Evolutionary conservation across 2,113 vertebrate species (phyloP), one percentile per base, ranked within the genome.

Genomic region (Esox niger): DNA sequence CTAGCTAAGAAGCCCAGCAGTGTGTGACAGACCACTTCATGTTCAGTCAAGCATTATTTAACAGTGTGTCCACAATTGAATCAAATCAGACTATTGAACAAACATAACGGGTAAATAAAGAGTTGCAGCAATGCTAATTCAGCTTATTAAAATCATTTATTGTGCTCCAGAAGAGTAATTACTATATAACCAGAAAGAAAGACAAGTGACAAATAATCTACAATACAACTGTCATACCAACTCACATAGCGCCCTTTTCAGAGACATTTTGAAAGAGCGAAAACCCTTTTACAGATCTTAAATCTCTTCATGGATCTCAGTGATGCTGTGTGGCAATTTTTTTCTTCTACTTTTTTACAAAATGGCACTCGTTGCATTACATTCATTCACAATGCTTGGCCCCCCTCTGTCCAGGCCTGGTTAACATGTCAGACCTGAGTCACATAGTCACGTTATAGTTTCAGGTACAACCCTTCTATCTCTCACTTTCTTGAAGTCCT

Each of bases 81-180:
- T 43, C 15, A 43, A 43, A 43, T 43, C 38, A 43, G 38, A 10
- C 38, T 38, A 5, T n/a, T 43, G 7, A 46, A 58, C 29, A 31
- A 7, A 49, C 29, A 65, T 77, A 8, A 33, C 21, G 23, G 29
- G 29, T 17, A 38, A 83, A 81, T 68, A 74, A 80, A 79, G 72
- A 89, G 71, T 67, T 73, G 66, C 66, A 61, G 55, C 5, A 79
- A 65, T 70, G 30, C 38, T 62, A 66, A 60, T 76, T 88, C 79
- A 84, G 86, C 88, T 90, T 91, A 90, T 90, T 92, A 90, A 92
- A 91, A 92, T 90, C 79, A 90, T 91, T 90, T 92, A 91, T 92
- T 92, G 90, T 92, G 90, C 91, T 91, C 91, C 88, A 89, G 88
- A 91, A 91, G 90, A 90, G 86, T 91, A 92, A 91, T 90, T 88